A percentile compares a stretch with the other conserved stretches of the same genome.
Evolutionary conservation across 2,888 invertebrate genomes (phyloP).

Genomic region (Tipula unca): DNA sequence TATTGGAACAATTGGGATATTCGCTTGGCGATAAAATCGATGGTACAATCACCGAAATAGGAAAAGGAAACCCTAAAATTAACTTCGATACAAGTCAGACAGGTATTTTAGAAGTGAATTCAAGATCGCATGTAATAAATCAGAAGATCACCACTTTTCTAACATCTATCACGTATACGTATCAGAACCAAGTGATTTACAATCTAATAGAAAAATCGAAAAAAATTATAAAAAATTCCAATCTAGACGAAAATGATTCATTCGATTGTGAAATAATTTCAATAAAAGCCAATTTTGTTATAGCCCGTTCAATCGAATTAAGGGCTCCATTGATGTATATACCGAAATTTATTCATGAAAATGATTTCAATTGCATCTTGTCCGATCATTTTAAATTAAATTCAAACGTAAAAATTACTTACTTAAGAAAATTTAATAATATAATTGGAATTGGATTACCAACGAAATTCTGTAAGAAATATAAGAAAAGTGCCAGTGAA

Average conservation of each 20-base stretch:
- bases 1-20: not conserved
- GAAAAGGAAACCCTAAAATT: not conserved
- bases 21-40: not conserved
- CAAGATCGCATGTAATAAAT: not conserved
- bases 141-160: not conserved
- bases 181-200: not conserved
- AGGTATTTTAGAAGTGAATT: not conserved
- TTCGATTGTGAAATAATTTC: not conserved
- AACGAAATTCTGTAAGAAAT: not conserved
- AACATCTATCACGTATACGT: not conserved
- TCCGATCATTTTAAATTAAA: constrained; percentile 14
- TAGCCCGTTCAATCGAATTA: not conserved
- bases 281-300: not conserved
- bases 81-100: not conserved
- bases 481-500: not conserved
- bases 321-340: not conserved
- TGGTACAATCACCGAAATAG: not conserved
- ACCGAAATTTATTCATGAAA: not conserved
- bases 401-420: not conserved
- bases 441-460: not conserved
- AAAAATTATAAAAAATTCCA: not conserved
- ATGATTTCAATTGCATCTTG: constrained; percentile 4
- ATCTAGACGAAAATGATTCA: not conserved
- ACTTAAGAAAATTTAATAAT: not conserved
- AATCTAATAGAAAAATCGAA: not conserved